These are phyloP conservation scores for Plebejus argus DNA, from an alignment of 2,888 invertebrate genomes.

Conservation along the genomic window DNA sequence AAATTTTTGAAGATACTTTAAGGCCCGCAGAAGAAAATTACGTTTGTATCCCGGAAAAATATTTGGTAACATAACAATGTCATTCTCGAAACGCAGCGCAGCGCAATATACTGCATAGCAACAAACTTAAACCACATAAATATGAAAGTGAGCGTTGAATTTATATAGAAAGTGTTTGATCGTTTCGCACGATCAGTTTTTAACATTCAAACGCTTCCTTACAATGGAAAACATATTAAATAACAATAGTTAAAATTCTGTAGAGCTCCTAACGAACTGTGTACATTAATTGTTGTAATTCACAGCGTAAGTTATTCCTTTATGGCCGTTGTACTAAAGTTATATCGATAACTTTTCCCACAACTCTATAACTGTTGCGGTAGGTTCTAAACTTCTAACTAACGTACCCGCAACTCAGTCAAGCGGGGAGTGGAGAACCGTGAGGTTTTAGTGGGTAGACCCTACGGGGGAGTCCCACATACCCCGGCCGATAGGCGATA, in stretches of 20 bases:
- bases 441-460: too few species aligned
- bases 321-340: not conserved
- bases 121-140: not conserved
- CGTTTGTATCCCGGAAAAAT: too few species aligned
- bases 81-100: conserved; percentile 2
- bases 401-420: too few species aligned
- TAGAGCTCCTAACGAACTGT: not conserved
- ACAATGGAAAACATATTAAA: conserved; percentile 29
- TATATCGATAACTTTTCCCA: too few species aligned
- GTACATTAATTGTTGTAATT: not conserved
- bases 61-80: not conserved
- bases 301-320: not conserved
- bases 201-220: conserved; percentile 13
- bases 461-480: too few species aligned
- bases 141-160: conserved; percentile 21
- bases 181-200: conserved; percentile 30
- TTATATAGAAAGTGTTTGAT: conserved; percentile 27
- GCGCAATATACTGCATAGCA: not conserved
- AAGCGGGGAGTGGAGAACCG: too few species aligned
- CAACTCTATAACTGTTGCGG: too few species aligned
- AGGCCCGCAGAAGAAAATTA: too few species aligned
- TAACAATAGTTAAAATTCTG: conserved; percentile 15
- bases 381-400: too few species aligned
- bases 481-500: too few species aligned
- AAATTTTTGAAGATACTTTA: too few species aligned